phyloP scores from a whole-genome alignment of 2,888 invertebrate species.

The Abscondita cerata region DNA sequence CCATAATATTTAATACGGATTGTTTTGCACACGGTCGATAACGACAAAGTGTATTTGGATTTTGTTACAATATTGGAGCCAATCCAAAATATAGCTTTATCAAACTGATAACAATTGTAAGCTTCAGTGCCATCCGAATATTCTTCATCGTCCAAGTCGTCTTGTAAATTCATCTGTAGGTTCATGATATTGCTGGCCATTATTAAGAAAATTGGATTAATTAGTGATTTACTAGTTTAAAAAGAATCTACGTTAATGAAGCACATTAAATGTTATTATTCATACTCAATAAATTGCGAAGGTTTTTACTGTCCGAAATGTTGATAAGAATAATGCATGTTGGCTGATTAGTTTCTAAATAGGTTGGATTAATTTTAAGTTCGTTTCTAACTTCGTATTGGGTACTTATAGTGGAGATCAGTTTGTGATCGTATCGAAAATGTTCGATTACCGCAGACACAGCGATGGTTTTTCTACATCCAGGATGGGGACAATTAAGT shows the following conservation, averaged over 20 bases:
- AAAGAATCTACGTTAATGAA: not conserved
- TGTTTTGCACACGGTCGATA: constrained; percentile 49
- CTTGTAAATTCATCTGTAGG: constrained; percentile 11
- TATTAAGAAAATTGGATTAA: constrained; percentile 45
- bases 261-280: no score
- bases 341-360: constrained; percentile 46
- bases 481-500: constrained; percentile 61
- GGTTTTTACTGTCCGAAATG: constrained; percentile 31
- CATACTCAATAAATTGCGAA: no score
- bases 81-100: constrained; percentile 53
- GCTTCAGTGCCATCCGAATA: constrained; percentile 1
- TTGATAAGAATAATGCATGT: constrained; percentile 46
- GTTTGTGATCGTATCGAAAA: constrained; percentile 64
- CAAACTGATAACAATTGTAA: constrained; percentile 32
- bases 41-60: constrained; percentile 52
- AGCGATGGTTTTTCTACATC: constrained; percentile 63
- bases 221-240: not conserved
- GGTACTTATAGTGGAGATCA: constrained; percentile 48
- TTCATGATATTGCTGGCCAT: constrained; percentile 37
- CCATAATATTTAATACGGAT: constrained; percentile 54
- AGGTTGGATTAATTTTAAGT: constrained; percentile 49
- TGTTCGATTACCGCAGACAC: constrained; percentile 62
- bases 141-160: constrained; percentile 34
- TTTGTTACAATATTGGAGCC: constrained; percentile 50
- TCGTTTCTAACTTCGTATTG: constrained; percentile 49